phyloP scores from a whole-genome alignment of 2,888 invertebrate genomes.

The Erannis defoliaria region DNA sequence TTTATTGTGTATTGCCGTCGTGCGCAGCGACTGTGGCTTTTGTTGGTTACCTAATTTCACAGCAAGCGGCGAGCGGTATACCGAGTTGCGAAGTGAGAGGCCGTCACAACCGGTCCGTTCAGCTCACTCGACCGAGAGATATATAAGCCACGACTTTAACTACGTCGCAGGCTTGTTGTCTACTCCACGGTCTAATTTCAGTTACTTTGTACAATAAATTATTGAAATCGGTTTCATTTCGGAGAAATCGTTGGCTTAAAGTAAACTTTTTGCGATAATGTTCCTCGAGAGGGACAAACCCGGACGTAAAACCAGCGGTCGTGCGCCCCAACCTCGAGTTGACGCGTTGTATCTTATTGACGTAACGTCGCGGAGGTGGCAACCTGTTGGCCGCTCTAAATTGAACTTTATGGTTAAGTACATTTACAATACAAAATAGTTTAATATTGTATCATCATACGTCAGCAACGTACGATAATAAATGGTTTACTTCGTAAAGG shows the following conservation, averaged over 20 bases:
- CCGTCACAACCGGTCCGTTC: conserved; percentile 82
- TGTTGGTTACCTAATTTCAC: conserved; percentile 85
- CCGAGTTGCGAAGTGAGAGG: conserved; percentile 85
- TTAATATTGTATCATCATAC: conserved; percentile 61
- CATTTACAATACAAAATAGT: conserved; percentile 60
- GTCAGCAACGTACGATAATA: conserved; percentile 81
- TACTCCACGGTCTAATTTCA: conserved; percentile 47
- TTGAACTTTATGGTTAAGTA: conserved; percentile 66
- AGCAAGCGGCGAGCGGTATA: conserved; percentile 77
- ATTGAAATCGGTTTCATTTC: conserved; percentile 60
- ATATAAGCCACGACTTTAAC: conserved; percentile 66
- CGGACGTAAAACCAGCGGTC: conserved; percentile 79
- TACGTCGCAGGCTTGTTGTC: conserved; percentile 63
- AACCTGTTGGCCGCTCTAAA: conserved; percentile 61
- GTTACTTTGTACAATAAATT: conserved; percentile 23
- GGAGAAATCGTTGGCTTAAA: conserved; percentile 47
- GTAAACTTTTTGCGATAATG: conserved; percentile 53
- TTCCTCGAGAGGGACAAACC: conserved; percentile 73
- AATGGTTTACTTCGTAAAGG: conserved; percentile 83
- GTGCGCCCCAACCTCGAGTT: conserved; percentile 78
- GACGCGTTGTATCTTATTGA: conserved; percentile 83
- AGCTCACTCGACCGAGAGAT: conserved; percentile 77
- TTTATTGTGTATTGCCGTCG: conserved; percentile 69
- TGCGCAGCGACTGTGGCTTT: conserved; percentile 74
- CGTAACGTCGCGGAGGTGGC: conserved; percentile 81